Conservation (phyloP, 2,888 invertebrate genomes). For the Cacoxenus indagator region DNA sequence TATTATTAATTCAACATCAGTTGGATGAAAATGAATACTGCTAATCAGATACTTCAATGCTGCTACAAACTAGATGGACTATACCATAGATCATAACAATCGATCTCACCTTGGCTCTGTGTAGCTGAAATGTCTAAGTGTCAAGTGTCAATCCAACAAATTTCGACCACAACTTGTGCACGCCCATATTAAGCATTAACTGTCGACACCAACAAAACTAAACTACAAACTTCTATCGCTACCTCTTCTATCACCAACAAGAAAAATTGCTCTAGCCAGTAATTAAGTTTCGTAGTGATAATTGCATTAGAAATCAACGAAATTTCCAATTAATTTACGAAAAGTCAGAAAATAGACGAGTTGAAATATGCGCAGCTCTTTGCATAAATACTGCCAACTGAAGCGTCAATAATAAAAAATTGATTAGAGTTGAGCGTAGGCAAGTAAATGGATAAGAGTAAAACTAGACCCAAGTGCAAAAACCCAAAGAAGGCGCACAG, state of each 20-base stretch:
- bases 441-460: background rate
- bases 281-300: background rate
- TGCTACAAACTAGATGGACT: no score
- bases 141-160: no score
- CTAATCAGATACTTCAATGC: no score
- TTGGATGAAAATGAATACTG: no score
- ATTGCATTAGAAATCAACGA: constrained; percentile 24
- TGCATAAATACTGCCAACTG: constrained; percentile 49
- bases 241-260: constrained; percentile 31
- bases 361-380: constrained; percentile 12
- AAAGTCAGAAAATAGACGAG: constrained; percentile 24
- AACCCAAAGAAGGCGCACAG: no score
- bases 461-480: background rate
- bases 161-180: background rate
- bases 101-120: no score
- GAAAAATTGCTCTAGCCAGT: background rate
- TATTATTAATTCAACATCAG: no score
- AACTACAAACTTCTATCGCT: background rate
- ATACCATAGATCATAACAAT: no score
- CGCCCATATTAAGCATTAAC: background rate
- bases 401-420: constrained; percentile 66
- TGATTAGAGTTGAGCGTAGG: constrained; percentile 55
- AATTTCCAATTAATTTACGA: constrained; percentile 57
- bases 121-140: no score
- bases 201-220: background rate